Conservation (phyloP, 2,113 vertebrate species). For the Bubalus kerabau region DNA sequence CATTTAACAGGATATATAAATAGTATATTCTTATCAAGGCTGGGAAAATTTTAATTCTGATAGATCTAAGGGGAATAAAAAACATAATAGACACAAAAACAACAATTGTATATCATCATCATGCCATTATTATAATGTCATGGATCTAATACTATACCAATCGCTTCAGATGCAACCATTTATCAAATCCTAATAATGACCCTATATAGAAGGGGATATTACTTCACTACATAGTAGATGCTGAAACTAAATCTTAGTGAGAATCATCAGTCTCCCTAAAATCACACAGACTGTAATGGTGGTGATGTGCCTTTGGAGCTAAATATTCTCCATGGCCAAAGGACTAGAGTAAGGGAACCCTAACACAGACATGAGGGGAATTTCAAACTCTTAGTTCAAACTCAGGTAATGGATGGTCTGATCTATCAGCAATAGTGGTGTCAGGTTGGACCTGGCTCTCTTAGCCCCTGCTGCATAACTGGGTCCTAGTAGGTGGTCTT, state of each 20-base stretch:
- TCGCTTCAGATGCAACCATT: not conserved
- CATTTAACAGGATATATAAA: not conserved
- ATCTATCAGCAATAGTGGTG: not conserved
- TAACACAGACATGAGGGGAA: not conserved
- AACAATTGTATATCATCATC: not conserved
- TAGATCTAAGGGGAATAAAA: not conserved
- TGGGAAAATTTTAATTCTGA: not conserved
- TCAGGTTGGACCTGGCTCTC: not conserved
- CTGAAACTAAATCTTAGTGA: not conserved
- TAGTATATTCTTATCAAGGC: not conserved
- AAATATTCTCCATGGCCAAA: not conserved
- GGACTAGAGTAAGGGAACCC: not conserved
- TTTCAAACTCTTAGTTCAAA: not conserved
- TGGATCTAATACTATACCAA: not conserved
- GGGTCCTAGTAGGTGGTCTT: not conserved
- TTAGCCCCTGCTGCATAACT: not conserved
- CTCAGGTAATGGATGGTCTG: not conserved
- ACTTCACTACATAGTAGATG: not conserved
- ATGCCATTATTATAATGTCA: not conserved
- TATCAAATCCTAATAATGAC: not conserved
- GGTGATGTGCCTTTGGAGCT: not conserved
- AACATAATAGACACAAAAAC: not conserved
- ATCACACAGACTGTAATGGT: not conserved
- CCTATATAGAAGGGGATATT: not conserved
- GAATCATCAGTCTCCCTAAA: not conserved